phyloP scores from a whole-genome alignment of 2,888 invertebrate species.

The Meloe dianella region DNA sequence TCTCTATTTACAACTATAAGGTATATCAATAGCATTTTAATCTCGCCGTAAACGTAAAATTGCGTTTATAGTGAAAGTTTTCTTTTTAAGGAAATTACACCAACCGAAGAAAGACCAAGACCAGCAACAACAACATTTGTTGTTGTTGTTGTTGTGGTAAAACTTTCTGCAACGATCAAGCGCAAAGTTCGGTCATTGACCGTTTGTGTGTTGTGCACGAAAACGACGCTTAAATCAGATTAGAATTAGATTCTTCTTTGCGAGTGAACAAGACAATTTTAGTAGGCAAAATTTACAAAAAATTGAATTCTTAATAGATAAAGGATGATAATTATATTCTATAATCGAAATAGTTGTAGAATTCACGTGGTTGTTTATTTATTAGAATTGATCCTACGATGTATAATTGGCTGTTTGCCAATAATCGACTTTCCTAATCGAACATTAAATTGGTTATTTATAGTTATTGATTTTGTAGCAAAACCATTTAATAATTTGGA shows the following conservation, averaged over 20 bases:
- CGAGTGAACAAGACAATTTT: background rate
- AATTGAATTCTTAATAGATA: too few relatives aligned
- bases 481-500: background rate
- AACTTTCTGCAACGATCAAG: constrained; percentile 31
- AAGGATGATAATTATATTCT: too few relatives aligned
- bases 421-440: constrained; percentile 13
- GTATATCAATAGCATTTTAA: constrained; percentile 2
- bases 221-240: constrained; percentile 29
- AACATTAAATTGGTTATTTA: constrained; percentile 19
- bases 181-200: constrained; percentile 29
- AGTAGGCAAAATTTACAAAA: background rate
- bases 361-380: constrained; percentile 17
- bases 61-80: constrained; percentile 31
- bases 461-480: constrained; percentile 11
- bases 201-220: constrained; percentile 15
- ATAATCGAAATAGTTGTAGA: background rate
- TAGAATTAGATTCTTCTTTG: constrained; percentile 25
- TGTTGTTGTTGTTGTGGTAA: constrained; percentile 22
- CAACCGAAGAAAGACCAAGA: constrained; percentile 9
- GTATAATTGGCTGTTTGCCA: background rate
- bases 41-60: constrained; percentile 18
- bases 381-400: background rate
- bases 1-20: background rate
- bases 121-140: background rate
- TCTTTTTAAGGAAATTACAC: constrained; percentile 15